A percentile compares a stretch with the other conserved stretches of the same genome.
phyloP scores from a whole-genome alignment of 53 echinoderm and acorn worm species.

The Patiria pectinifera region DNA sequence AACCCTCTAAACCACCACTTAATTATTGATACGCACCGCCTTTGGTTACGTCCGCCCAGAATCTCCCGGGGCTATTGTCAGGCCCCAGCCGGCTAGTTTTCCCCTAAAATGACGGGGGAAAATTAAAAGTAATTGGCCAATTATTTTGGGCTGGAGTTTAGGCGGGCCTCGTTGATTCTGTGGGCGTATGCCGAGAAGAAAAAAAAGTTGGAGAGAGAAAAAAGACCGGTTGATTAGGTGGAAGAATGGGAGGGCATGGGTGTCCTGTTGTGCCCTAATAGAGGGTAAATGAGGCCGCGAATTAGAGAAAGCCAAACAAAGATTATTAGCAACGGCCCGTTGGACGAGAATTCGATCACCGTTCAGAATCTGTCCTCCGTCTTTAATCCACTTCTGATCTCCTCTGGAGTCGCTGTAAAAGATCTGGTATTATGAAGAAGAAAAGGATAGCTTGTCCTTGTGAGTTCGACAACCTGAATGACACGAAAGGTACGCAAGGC shows the following conservation, averaged over 20 bases:
- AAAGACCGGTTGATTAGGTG: not conserved
- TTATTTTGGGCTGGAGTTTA: slow-evolving; percentile 49
- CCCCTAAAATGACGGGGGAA: slow-evolving; percentile 36
- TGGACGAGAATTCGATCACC: slow-evolving; percentile 1
- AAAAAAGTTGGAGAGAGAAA: not conserved
- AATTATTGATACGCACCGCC: slow-evolving; percentile 37
- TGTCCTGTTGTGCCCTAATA: slow-evolving; percentile 30
- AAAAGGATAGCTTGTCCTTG: not conserved
- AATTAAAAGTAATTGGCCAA: slow-evolving; percentile 54
- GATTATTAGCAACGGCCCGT: slow-evolving; percentile 7
- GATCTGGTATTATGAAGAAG: not conserved
- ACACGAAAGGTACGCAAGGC: not conserved
- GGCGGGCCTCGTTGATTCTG: not conserved
- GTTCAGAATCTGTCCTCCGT: not conserved
- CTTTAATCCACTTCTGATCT: not conserved
- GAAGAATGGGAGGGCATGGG: not conserved
- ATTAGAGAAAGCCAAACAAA: slow-evolving; percentile 16
- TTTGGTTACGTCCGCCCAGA: not conserved
- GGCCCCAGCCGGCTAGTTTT: slow-evolving; percentile 26
- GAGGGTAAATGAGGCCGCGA: slow-evolving; percentile 23
- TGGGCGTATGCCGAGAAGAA: not conserved
- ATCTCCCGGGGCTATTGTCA: slow-evolving; percentile 25
- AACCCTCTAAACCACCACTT: not conserved
- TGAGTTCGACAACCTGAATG: not conserved
- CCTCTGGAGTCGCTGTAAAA: not conserved